Conservation (phyloP, 92 coral and sea anemone genomes). For the Hydrozoanthus gracilis region DNA sequence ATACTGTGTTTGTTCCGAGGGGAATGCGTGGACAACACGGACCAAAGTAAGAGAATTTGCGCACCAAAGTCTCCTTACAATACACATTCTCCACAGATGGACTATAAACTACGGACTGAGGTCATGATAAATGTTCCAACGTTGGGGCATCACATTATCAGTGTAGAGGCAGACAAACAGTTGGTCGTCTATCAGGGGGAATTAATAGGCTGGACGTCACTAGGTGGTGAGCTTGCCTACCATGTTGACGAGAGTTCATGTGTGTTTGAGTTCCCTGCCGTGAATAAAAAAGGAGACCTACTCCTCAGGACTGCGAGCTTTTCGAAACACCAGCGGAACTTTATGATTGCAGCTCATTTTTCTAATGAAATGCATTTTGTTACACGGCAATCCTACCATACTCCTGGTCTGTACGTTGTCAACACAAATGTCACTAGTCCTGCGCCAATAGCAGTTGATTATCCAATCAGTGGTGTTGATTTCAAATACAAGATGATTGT, state of each 20-base stretch:
- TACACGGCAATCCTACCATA: conserved; percentile 64
- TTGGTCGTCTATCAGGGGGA: conserved; percentile 67
- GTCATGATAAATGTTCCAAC: conserved; percentile 56
- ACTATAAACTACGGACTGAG: conserved; percentile 76
- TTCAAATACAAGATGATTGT: conserved; percentile 55
- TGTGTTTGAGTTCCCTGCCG: conserved; percentile 66
- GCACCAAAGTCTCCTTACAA: conserved; percentile 59
- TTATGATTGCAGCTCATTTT: conserved; percentile 81
- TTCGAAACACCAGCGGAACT: conserved; percentile 63
- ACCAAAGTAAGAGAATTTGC: conserved; percentile 64
- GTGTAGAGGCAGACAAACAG: conserved; percentile 57
- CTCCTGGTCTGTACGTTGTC: conserved; percentile 75
- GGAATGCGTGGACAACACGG: conserved; percentile 65
- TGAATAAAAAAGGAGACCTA: conserved; percentile 55
- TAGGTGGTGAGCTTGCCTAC: conserved; percentile 79
- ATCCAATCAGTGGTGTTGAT: conserved; percentile 71
- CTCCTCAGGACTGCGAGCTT: conserved; percentile 61
- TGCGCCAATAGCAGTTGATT: conserved; percentile 60
- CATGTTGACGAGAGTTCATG: conserved; percentile 48
- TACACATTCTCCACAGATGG: conserved; percentile 66
- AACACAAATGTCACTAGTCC: conserved; percentile 75
- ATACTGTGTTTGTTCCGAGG: conserved; percentile 69
- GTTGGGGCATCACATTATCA: conserved; percentile 79
- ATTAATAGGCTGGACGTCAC: conserved; percentile 82
- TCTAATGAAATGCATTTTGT: conserved; percentile 80